These are phyloP conservation scores for Bubalus kerabau DNA, from an alignment of 2,113 vertebrate species.

Conservation along the genomic window DNA sequence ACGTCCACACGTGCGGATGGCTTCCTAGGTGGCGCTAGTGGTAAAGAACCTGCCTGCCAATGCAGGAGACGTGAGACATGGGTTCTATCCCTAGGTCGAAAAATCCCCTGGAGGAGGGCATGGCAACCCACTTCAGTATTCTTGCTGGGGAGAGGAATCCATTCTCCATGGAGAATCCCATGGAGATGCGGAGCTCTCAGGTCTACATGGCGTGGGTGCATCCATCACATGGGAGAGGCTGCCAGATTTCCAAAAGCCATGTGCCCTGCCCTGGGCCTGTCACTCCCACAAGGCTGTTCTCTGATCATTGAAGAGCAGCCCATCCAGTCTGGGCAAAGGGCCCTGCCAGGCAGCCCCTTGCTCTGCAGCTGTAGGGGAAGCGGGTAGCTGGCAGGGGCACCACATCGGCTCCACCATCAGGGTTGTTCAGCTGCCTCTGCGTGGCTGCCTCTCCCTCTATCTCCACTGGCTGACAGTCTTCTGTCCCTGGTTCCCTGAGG, in stretches of 20 bases:
- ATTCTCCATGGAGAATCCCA: not conserved
- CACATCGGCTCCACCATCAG: fast-evolving
- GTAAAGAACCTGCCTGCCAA: not conserved
- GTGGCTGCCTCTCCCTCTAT: not conserved
- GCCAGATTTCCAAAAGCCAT: not conserved
- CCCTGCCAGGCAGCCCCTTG: not conserved
- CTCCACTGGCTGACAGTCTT: not conserved
- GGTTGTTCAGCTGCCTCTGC: not conserved
- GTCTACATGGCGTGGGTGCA: fast-evolving
- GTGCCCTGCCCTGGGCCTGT: not conserved
- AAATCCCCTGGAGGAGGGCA: not conserved
- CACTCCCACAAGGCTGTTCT: not conserved
- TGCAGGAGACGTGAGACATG: not conserved
- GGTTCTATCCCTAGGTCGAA: not conserved
- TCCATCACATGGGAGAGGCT: fast-evolving
- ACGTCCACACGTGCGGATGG: not conserved
- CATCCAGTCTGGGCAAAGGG: not conserved
- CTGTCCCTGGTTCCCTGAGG: fast-evolving
- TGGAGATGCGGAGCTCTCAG: not conserved
- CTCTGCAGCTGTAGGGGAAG: not conserved
- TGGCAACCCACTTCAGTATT: not conserved
- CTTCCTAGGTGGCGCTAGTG: not conserved
- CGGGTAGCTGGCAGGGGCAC: not conserved
- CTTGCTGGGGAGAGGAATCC: not conserved
- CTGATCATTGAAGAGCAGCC: not conserved